phyloP scores from a whole-genome alignment of 2,113 vertebrate genomes.

The western clawed frog (Xenopus tropicalis) region UCB_Xtro_10.0 CM004446.2:80751001-80751500 shows the following conservation, averaged over 20 bases:
- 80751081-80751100: too few species aligned
- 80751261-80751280: not conserved
- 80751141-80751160: not conserved
- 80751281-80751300: not conserved
- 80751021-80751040: too few species aligned
- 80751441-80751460: slow-evolving; percentile 25
- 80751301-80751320: slow-evolving; percentile 3
- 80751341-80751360: slow-evolving; percentile 8
- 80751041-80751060: too few species aligned
- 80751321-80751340: slow-evolving; percentile 8
- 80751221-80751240: not conserved
- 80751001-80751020: too few species aligned
- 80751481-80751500: slow-evolving; percentile 14
- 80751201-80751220: not conserved
- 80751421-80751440: slow-evolving; percentile 11
- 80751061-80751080: too few species aligned
- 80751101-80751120: too few species aligned
- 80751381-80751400: not conserved
- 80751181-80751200: not conserved
- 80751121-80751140: not conserved
- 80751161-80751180: not conserved
- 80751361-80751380: slow-evolving; percentile 15
- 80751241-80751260: slow-evolving; percentile 2
- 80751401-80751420: slow-evolving; percentile 11
- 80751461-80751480: slow-evolving; percentile 24